These are phyloP conservation scores for Balaeniceps rex DNA, from an alignment of 2,113 vertebrate species.

Conservation along the genomic window DNA sequence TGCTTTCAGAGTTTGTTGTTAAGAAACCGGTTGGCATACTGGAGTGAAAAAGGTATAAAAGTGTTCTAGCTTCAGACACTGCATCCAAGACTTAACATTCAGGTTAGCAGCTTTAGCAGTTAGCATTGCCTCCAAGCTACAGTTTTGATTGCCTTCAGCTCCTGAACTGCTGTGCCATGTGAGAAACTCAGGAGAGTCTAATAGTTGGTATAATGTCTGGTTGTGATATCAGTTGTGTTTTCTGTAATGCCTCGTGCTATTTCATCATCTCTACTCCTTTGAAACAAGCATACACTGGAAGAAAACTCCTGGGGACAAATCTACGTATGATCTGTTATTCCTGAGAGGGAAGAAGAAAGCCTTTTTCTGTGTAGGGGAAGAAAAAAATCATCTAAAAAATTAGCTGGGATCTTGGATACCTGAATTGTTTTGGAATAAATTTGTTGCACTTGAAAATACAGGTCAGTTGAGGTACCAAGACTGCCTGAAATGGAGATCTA, in stretches of 20 bases:
- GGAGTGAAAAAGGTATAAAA: neutral
- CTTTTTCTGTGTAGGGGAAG: neutral
- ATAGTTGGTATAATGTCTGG: neutral
- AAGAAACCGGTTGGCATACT: rapidly evolving
- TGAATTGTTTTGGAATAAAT: neutral
- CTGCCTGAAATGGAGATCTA: neutral
- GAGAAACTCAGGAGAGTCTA: neutral
- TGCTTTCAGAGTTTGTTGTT: neutral
- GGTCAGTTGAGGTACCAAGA: neutral
- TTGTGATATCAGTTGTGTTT: neutral
- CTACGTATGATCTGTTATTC: neutral
- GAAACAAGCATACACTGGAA: neutral
- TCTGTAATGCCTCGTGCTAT: neutral
- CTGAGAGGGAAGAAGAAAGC: neutral
- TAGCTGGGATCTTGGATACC: neutral
- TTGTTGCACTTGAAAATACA: neutral
- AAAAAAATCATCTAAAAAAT: neutral
- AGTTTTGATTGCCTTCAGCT: neutral
- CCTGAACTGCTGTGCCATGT: neutral
- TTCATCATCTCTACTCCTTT: neutral
- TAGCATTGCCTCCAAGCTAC: neutral
- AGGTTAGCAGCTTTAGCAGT: neutral
- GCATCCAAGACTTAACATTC: neutral
- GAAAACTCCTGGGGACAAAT: neutral
- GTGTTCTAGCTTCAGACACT: neutral